phyloP scores from a whole-genome alignment of 2,797 vertebrate species.

The Brachyrhaphis roseni region DNA sequence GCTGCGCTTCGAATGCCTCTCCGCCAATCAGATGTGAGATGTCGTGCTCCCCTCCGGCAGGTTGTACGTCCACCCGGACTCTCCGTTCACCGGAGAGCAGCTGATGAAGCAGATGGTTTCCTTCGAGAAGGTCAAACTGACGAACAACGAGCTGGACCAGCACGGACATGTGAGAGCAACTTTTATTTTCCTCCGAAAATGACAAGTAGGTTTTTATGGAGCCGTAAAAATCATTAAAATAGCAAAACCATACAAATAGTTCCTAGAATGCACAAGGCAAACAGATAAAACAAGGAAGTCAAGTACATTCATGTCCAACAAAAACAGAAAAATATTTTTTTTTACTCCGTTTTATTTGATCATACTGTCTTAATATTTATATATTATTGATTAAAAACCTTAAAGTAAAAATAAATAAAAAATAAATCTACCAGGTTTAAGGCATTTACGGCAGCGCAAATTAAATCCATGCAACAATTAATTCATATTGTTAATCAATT shows the following conservation, averaged over 20 bases:
- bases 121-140: conserved; percentile 98
- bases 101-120: conserved; percentile 99
- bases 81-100: conserved; percentile 96
- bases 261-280: neutral
- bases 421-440: neutral
- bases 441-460: neutral
- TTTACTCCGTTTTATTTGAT: neutral
- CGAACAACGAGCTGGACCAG: conserved; percentile 98
- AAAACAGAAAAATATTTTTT: neutral
- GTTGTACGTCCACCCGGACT: conserved; percentile 97
- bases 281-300: neutral
- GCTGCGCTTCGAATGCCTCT: neutral
- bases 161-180: conserved; percentile 90
- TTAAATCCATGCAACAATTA: neutral
- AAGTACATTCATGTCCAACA: neutral
- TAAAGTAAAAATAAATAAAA: neutral
- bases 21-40: conserved; percentile 50
- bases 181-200: neutral
- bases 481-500: neutral
- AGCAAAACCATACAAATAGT: neutral
- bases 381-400: neutral
- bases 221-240: too few relatives aligned
- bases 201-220: neutral
- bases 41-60: conserved; percentile 60
- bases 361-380: neutral